Evolutionary conservation across 2,888 invertebrate genomes (phyloP).

Genomic region (Leptura quadrifasciata): DNA sequence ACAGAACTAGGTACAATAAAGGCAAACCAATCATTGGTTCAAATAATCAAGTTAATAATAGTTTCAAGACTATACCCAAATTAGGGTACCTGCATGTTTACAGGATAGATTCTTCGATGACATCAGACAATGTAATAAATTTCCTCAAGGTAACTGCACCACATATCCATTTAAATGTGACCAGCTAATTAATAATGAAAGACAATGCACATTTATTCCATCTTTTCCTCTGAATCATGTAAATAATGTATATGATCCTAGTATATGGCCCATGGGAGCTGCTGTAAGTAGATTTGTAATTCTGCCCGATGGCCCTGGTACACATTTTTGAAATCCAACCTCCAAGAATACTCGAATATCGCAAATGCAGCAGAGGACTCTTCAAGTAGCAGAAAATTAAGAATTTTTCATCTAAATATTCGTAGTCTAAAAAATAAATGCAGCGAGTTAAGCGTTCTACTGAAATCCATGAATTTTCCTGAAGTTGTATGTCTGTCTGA

Average conservation of each 20-base stretch:
- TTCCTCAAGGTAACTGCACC: conserved; percentile 17
- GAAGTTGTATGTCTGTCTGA: neutral
- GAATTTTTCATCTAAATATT: neutral
- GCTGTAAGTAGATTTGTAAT: conserved; percentile 25
- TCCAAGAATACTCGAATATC: neutral
- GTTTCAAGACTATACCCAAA: conserved; percentile 19
- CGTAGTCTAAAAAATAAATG: neutral
- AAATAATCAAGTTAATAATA: neutral
- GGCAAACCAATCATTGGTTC: neutral
- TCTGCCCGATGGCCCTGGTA: conserved; percentile 2
- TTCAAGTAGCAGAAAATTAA: neutral
- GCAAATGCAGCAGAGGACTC: neutral
- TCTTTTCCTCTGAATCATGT: conserved; percentile 27
- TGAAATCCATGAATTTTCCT: neutral
- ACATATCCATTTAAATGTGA: conserved; percentile 25
- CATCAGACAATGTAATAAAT: neutral
- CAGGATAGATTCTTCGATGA: conserved; percentile 10
- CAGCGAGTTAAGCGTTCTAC: neutral
- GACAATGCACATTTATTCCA: conserved; percentile 11
- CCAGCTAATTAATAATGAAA: conserved; percentile 12
- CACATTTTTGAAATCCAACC: neutral
- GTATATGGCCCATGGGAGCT: conserved; percentile 38
- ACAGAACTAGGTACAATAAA: no score
- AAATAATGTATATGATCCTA: conserved; percentile 28
- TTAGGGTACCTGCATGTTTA: conserved; percentile 35